A percentile compares a stretch with the other conserved stretches of the same genome.
Evolutionary conservation across 2,888 invertebrate genomes (phyloP).

Genomic region (Uropetala carovei): DNA sequence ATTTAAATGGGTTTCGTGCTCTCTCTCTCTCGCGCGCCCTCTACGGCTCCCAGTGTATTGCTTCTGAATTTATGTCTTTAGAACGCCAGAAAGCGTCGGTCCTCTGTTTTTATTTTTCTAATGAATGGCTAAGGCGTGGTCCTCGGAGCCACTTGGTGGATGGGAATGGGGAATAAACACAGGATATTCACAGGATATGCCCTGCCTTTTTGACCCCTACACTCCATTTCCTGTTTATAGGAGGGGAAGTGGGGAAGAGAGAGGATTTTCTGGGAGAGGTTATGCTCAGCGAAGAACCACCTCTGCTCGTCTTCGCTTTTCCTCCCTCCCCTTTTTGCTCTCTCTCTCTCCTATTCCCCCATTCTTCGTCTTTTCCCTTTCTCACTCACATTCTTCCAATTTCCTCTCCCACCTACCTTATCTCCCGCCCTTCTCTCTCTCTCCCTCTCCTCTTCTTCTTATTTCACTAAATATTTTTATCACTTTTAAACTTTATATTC

Average conservation of each 20-base stretch:
- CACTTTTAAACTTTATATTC: too few relatives aligned
- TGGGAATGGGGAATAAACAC: neutral
- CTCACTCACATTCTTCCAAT: too few relatives aligned
- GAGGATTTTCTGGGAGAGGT: too few relatives aligned
- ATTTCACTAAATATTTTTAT: too few relatives aligned
- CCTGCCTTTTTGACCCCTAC: conserved; percentile 16
- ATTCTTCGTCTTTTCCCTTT: too few relatives aligned
- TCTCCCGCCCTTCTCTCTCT: too few relatives aligned
- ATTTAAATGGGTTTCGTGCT: conserved; percentile 13
- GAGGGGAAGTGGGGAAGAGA: neutral
- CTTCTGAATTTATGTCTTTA: conserved; percentile 17
- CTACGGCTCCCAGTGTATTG: neutral
- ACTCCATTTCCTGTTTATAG: conserved; percentile 30
- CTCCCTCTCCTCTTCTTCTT: too few relatives aligned
- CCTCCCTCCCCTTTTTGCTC: too few relatives aligned
- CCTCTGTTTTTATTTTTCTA: conserved; percentile 9
- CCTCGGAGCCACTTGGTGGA: neutral
- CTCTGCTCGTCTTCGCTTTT: too few relatives aligned
- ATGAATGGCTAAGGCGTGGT: conserved; percentile 20
- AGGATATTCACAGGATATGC: conserved; percentile 26
- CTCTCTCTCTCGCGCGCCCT: neutral
- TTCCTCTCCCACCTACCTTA: too few relatives aligned
- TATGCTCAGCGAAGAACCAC: too few relatives aligned
- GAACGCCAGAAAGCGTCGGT: conserved; percentile 10
- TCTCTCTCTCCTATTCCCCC: too few relatives aligned